Percentiles rank a stretch among this genome's conserved stretches.
Conservation (phyloP, 53 echinoderm and acorn worm genomes). For the Apostichopus leukothele region DNA sequence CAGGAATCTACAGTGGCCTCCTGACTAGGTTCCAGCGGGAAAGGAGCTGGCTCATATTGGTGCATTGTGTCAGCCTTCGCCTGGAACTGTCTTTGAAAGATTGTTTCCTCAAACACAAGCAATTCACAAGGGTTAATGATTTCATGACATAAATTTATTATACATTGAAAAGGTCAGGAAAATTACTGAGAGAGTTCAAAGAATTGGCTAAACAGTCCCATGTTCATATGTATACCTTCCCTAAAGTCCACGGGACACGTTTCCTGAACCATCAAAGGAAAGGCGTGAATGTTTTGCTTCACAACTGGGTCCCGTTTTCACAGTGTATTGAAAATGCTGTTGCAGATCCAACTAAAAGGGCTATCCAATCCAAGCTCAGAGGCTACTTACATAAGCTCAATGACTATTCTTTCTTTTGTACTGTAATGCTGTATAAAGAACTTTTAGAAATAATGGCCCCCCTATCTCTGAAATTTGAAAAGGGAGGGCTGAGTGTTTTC, state of each 20-base stretch:
- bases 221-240: constrained; percentile 51
- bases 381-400: constrained; percentile 10
- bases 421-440: not conserved
- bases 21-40: constrained; percentile 42
- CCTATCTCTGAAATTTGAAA: constrained; percentile 13
- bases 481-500: not conserved
- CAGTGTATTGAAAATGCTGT: constrained; percentile 35
- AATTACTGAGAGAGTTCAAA: constrained; percentile 48
- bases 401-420: constrained; percentile 16
- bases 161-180: constrained; percentile 45
- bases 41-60: constrained; percentile 25
- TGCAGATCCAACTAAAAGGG: not conserved
- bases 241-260: constrained; percentile 60
- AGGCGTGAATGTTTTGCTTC: constrained; percentile 44
- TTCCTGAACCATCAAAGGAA: constrained; percentile 54
- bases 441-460: constrained; percentile 6
- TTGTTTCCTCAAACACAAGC: constrained; percentile 27
- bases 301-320: constrained; percentile 42
- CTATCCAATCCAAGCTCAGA: constrained; percentile 9
- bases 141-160: constrained; percentile 51
- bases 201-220: constrained; percentile 4
- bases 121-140: constrained; percentile 46
- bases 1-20: constrained; percentile 46
- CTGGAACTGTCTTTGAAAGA: constrained; percentile 48
- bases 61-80: constrained; percentile 6